These are phyloP conservation scores for Lordiphosa andalusiaca DNA, from an alignment of 2,888 invertebrate species.

Conservation along the genomic window DNA sequence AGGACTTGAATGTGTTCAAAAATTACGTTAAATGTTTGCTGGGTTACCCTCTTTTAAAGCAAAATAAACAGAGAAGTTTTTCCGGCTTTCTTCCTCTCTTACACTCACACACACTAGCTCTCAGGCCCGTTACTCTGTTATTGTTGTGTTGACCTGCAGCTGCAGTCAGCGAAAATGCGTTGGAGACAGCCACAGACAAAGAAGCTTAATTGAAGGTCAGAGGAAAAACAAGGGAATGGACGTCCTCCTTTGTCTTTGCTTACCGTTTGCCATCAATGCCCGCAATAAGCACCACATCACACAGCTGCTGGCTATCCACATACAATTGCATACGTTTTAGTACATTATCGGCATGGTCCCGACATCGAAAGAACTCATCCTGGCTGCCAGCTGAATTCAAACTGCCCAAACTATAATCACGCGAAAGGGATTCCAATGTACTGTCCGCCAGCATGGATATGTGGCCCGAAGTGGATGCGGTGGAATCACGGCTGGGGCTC, in stretches of 20 bases:
- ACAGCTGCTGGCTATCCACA: slow-evolving; percentile 89
- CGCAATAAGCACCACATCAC: slow-evolving; percentile 92
- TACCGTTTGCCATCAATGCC: slow-evolving; percentile 85
- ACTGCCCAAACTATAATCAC: slow-evolving; percentile 86
- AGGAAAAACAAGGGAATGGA: slow-evolving; percentile 8
- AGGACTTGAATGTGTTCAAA: no score
- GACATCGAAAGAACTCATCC: slow-evolving; percentile 88
- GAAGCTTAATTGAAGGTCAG: slow-evolving; percentile 60
- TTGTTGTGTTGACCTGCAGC: slow-evolving; percentile 35
- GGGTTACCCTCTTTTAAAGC: no score
- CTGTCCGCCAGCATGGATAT: slow-evolving; percentile 76
- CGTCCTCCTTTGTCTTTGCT: slow-evolving; percentile 44
- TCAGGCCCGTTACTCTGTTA: slow-evolving; percentile 5
- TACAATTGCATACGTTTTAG: slow-evolving; percentile 91
- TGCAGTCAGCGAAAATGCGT: slow-evolving; percentile 35
- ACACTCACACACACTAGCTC: not conserved
- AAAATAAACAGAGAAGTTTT: no score
- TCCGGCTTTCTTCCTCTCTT: no score
- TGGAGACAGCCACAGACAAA: slow-evolving; percentile 38
- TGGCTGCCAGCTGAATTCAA: slow-evolving; percentile 86
- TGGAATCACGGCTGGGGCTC: slow-evolving; percentile 80
- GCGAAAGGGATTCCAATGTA: slow-evolving; percentile 81
- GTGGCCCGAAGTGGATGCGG: slow-evolving; percentile 77
- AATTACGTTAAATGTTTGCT: no score
- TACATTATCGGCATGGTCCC: slow-evolving; percentile 90